Base-by-base conservation (phyloP, 2,888 invertebrate species). In the Bimastos eiseni region DNA sequence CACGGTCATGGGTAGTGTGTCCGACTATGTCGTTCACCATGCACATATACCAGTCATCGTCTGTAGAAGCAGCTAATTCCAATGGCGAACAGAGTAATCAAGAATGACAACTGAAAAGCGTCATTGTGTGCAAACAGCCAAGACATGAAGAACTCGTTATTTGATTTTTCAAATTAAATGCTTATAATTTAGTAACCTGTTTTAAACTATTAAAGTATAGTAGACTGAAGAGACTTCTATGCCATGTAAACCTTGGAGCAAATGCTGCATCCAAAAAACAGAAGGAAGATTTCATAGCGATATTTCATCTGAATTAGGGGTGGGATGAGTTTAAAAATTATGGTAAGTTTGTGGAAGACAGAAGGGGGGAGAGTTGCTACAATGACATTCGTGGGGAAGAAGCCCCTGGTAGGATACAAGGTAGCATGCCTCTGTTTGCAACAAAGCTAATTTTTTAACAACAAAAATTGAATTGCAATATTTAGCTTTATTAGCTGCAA, bases 21-120 rank as follows among this genome's bases (percentile, higher is more conserved):
- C 86, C 36, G 86, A 86, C 86, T 86, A 86, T 17, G 86, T 86
- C 86, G 86, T 86, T 33, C 86, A 86, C 37, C 86, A 86, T 33
- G 37, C 86, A 4, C 86, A 86, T 36, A 33, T 86, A 6, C 86
- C 86, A 37, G 86, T 86, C 86, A 86, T 86, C 34, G 86, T 86
- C 0, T 86, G 70, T n/a, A 70, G 70, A 70, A 8, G 70, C n/a
- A 70, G 70, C 70, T 70, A 70, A n/a, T 70, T 2, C 70, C 70
- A n/a, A 70, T 24, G 49, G 24, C 24, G 24, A 44, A 15, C 44
- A 44, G 44, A 19, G 44, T 44, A 44, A 44, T 55, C 55, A 55
- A 70, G 70, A 70, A 70, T n/a, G 17, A 70, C 30, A 70, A 8
- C n/a, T 70, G 8, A 30, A 70, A 70, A 8, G 11, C 17, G 8